phyloP scores from a whole-genome alignment of 2,888 invertebrate species.

The Atrina japonica region DNA sequence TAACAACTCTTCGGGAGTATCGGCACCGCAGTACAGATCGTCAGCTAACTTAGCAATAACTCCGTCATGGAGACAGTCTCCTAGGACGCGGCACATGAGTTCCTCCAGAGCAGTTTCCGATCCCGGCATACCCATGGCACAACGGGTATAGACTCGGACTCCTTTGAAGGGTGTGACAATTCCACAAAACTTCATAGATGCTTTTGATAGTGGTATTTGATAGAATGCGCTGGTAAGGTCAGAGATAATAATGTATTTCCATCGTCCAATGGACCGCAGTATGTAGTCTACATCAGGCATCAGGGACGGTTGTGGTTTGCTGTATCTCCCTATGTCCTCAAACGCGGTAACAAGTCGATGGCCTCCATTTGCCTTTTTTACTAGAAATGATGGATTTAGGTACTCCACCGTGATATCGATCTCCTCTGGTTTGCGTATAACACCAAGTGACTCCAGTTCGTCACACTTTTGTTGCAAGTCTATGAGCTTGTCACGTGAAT shows the following conservation, averaged over 20 bases:
- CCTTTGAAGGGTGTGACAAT: constrained; percentile 58
- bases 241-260: constrained; percentile 57
- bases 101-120: too few species aligned
- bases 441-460: constrained; percentile 54
- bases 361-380: too few species aligned
- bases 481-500: too few species aligned
- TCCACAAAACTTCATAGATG: constrained; percentile 60
- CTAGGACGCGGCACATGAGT: constrained; percentile 53
- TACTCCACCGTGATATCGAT: too few species aligned
- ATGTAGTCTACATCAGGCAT: constrained; percentile 48
- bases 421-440: constrained; percentile 52
- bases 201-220: constrained; percentile 50
- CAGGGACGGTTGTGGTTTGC: constrained; percentile 54
- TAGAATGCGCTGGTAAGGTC: constrained; percentile 57
- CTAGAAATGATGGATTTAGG: too few species aligned
- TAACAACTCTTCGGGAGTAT: constrained; percentile 46
- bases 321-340: constrained; percentile 54
- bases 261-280: constrained; percentile 45
- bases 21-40: constrained; percentile 55
- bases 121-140: constrained; percentile 64
- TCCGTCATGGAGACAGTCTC: constrained; percentile 48
- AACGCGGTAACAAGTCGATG: constrained; percentile 56
- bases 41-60: constrained; percentile 55
- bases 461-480: constrained; percentile 56
- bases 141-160: constrained; percentile 54